Evolutionary conservation across 2,113 vertebrate genomes (phyloP).

Genomic region (Crotalus tigris): DNA sequence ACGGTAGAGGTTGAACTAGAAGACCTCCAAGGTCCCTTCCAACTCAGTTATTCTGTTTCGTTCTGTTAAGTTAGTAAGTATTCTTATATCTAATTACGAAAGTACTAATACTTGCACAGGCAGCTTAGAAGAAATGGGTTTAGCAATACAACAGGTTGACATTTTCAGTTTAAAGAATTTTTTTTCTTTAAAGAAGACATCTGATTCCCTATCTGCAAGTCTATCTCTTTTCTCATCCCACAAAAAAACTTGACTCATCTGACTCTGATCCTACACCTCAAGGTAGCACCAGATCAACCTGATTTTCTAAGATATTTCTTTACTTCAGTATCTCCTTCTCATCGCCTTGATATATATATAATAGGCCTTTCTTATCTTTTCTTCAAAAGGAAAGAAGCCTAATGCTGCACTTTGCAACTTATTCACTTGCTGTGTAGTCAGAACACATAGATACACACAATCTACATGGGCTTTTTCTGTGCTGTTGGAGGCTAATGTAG

Average conservation of each 20-base stretch:
- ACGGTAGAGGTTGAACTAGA: neutral
- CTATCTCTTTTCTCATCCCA: slow-evolving; percentile 32
- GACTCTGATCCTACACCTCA: slow-evolving; percentile 7
- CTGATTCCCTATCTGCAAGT: neutral
- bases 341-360: neutral
- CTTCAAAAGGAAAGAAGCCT: neutral
- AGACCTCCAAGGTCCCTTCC: neutral
- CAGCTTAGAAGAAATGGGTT: neutral
- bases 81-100: slow-evolving; percentile 2
- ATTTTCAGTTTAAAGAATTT: slow-evolving; percentile 7
- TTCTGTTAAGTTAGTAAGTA: neutral
- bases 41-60: neutral
- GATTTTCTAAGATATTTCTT: slow-evolving; percentile 12
- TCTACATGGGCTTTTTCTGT: neutral
- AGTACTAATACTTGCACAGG: neutral
- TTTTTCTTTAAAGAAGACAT: neutral
- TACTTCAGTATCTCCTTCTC: neutral
- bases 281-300: slow-evolving; percentile 33
- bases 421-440: neutral
- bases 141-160: neutral
- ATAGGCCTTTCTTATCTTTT: slow-evolving; percentile 19
- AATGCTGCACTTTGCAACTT: neutral
- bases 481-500: too few relatives aligned
- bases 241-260: slow-evolving; percentile 5
- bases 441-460: neutral